phyloP scores from a whole-genome alignment of 2,888 invertebrate genomes.

The Lomographa bimaculata region DNA sequence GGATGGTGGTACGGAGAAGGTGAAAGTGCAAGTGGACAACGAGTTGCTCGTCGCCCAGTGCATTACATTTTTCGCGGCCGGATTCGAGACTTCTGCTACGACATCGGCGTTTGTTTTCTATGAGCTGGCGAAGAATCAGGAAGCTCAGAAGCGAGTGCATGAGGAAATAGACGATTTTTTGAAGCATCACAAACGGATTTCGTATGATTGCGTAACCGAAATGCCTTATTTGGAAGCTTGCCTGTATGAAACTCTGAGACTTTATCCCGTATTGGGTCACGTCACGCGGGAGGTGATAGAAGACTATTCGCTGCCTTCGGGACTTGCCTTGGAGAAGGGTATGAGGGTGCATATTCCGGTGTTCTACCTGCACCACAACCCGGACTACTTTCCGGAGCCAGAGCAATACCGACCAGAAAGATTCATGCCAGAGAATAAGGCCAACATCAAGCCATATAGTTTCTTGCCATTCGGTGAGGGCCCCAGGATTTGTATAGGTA shows the following conservation, averaged over 20 bases:
- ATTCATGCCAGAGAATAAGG: constrained; percentile 50
- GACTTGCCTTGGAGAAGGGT: constrained; percentile 52
- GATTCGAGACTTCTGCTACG: constrained; percentile 56
- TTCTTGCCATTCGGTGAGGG: constrained; percentile 70
- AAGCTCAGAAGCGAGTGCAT: constrained; percentile 40
- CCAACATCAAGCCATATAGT: constrained; percentile 51
- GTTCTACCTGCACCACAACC: constrained; percentile 53
- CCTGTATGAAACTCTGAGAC: constrained; percentile 51
- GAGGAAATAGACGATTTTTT: constrained; percentile 52
- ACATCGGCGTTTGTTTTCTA: constrained; percentile 46
- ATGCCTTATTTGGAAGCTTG: constrained; percentile 52
- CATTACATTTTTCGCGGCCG: constrained; percentile 70
- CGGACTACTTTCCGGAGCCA: constrained; percentile 58
- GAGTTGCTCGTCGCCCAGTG: constrained; percentile 79
- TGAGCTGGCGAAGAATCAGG: constrained; percentile 51
- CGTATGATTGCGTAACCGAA: constrained; percentile 47
- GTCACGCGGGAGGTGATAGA: constrained; percentile 57
- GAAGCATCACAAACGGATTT: constrained; percentile 36
- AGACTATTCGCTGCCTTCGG: constrained; percentile 54
- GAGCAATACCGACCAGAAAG: constrained; percentile 57
- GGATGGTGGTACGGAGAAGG: constrained; percentile 36
- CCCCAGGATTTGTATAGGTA: constrained; percentile 64
- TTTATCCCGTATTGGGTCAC: constrained; percentile 57
- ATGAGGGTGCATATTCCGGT: constrained; percentile 60
- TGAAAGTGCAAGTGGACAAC: constrained; percentile 53